phyloP scores from a whole-genome alignment of 2,888 invertebrate genomes.

The Seira musarum region DNA sequence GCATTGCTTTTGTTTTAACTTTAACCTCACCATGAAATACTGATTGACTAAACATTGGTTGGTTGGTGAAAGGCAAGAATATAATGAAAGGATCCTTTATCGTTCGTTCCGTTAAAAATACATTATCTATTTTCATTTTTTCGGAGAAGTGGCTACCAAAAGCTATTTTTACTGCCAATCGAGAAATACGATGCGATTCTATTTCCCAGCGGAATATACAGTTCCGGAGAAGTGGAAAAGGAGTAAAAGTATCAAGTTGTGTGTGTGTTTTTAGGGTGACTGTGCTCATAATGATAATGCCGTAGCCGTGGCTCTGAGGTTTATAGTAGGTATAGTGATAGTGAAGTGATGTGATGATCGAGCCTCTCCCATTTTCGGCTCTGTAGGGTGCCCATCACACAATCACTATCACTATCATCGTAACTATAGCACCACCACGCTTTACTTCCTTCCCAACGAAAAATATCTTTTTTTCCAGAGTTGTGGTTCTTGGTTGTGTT shows the following conservation, averaged over 20 bases:
- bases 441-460: neutral
- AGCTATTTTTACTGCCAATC: neutral
- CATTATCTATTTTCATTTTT: slow-evolving; percentile 7
- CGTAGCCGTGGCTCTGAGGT: slow-evolving; percentile 11
- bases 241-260: neutral
- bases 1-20: neutral
- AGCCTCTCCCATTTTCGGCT: slow-evolving; percentile 56
- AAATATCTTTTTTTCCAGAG: neutral
- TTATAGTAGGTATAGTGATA: slow-evolving; percentile 17
- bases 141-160: neutral
- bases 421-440: slow-evolving; percentile 14
- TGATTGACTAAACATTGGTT: neutral
- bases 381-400: slow-evolving; percentile 52
- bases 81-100: too few relatives aligned
- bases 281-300: slow-evolving; percentile 14
- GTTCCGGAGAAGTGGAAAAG: neutral
- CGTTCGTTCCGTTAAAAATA: neutral
- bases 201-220: neutral
- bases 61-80: too few relatives aligned
- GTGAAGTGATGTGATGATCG: slow-evolving; percentile 46
- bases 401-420: slow-evolving; percentile 23
- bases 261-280: neutral
- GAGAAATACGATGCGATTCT: slow-evolving; percentile 13
- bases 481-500: too few relatives aligned
- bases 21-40: neutral